Evolutionary conservation across 2,888 invertebrate species (phyloP).

Genomic region (Sinohyriopsis cumingii): DNA sequence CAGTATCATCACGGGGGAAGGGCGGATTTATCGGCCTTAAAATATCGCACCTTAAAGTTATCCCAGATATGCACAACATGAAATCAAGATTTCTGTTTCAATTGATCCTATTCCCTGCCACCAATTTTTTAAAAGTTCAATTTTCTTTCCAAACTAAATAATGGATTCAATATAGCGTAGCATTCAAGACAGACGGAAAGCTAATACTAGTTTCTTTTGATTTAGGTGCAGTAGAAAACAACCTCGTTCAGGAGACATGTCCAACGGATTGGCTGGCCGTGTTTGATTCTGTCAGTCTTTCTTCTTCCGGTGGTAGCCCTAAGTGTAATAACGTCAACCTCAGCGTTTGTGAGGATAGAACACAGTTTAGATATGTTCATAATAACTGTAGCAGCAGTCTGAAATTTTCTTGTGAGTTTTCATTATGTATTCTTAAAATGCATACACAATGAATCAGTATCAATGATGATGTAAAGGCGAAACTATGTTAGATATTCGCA

Average conservation of each 20-base stretch:
- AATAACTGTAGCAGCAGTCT: slow-evolving; percentile 14
- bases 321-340: slow-evolving; percentile 28
- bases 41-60: no score
- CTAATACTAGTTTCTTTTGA: background rate
- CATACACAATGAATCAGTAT: background rate
- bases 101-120: no score
- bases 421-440: background rate
- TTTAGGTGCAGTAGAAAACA: slow-evolving; percentile 31
- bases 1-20: no score
- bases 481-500: no score
- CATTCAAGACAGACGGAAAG: no score
- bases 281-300: slow-evolving; percentile 30
- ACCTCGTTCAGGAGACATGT: slow-evolving; percentile 39
- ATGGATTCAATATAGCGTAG: no score
- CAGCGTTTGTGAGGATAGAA: slow-evolving; percentile 35
- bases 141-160: no score
- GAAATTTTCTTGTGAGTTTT: slow-evolving; percentile 18
- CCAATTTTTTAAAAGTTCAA: no score
- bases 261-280: slow-evolving; percentile 32
- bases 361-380: slow-evolving; percentile 27
- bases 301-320: slow-evolving; percentile 20
- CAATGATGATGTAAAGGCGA: background rate
- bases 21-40: no score
- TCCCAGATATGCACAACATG: no score
- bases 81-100: no score